Percentiles rank a stretch among this genome's conserved stretches.
Conservation (phyloP, 1,140 invertebrate species). For the Limonius californicus region DNA sequence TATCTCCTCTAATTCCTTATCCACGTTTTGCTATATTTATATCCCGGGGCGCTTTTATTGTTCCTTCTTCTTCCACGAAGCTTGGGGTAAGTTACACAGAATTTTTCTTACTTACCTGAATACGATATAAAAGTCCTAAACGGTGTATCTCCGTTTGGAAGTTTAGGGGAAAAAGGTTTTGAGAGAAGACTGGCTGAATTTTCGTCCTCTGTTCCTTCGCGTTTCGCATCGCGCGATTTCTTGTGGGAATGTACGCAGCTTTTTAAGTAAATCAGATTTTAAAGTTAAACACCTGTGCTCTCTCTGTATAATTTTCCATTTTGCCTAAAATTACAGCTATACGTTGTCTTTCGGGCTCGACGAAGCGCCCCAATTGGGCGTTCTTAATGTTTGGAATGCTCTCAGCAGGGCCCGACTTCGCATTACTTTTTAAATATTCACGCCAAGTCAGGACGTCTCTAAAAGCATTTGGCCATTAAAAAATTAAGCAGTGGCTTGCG, state of each 20-base stretch:
- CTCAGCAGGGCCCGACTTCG: constrained; percentile 30
- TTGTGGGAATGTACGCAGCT: not conserved
- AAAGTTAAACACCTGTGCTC: constrained; percentile 12
- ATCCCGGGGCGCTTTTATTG: constrained; percentile 18
- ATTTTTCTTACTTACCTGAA: constrained; percentile 1
- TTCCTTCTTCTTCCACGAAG: constrained; percentile 1
- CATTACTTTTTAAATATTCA: constrained; percentile 48
- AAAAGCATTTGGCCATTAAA: constrained; percentile 50
- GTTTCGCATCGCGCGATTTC: constrained; percentile 2
- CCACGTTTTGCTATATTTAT: not conserved
- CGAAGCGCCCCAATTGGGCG: constrained; percentile 7
- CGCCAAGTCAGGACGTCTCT: constrained; percentile 43
- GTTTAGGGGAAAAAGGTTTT: constrained; percentile 17
- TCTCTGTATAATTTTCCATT: constrained; percentile 12
- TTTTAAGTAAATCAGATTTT: constrained; percentile 15
- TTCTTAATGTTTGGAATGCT: constrained; percentile 28
- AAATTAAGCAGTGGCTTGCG: constrained; percentile 45
- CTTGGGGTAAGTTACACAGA: not conserved
- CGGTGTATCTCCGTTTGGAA: constrained; percentile 3
- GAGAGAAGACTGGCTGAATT: not conserved
- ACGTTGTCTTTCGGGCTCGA: constrained; percentile 4
- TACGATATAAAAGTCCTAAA: not conserved
- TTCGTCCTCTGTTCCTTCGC: constrained; percentile 9
- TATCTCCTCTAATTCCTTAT: constrained; percentile 17
- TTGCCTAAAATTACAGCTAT: constrained; percentile 13